Base-by-base conservation (phyloP, 1,140 invertebrate species). In the Hesperophylax magnus region DNA sequence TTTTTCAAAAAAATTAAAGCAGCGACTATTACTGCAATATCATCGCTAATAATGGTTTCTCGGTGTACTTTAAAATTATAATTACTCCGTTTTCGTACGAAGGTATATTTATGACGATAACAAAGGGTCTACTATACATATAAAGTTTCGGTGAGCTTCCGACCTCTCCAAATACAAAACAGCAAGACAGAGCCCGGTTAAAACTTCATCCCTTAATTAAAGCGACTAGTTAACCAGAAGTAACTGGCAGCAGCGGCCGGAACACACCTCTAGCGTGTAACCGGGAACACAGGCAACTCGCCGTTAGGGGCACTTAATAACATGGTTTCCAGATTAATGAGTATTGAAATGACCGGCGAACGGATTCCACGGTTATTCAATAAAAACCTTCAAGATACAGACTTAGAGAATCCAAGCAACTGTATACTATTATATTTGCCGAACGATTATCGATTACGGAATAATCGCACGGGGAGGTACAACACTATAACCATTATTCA, bases 121-220 rank as follows among this genome's bases (percentile, higher is more conserved):
- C 0, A 58, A 18, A 20, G 0, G n/a, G 0, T 17, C 9, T 18
- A 18, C 0, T 0, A 18, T 58, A 1, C 1, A 58, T 18, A 58
- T 58, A 18, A 20, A 8, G n/a, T 58, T 22, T 1, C 56, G 17
- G 56, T 58, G 56, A 22, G n/a, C 20, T 58, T 58, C 20, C 56
- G n/a, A 2, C 17, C n/a, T 8, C n/a, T 6, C n/a, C 17, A 22
- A 20, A 18, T 58, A 18, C 20, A 22, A 58, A 58, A 58, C n/a
- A 5, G n/a, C n/a, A 58, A 6, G n/a, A 58, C 56, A 58, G n/a
- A 58, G 20, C n/a, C 20, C n/a, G n/a, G n/a, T 58, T 58, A 58
- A 58, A 58, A 58, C 56, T 65, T 31, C 61, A 65, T 65, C 61
- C 61, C 20, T 65, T 65, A 65, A 65, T 65, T 65, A 65, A 65